These are phyloP conservation scores for Lagopus muta DNA, from an alignment of 2,113 vertebrate genomes.

Conservation along the genomic window DNA sequence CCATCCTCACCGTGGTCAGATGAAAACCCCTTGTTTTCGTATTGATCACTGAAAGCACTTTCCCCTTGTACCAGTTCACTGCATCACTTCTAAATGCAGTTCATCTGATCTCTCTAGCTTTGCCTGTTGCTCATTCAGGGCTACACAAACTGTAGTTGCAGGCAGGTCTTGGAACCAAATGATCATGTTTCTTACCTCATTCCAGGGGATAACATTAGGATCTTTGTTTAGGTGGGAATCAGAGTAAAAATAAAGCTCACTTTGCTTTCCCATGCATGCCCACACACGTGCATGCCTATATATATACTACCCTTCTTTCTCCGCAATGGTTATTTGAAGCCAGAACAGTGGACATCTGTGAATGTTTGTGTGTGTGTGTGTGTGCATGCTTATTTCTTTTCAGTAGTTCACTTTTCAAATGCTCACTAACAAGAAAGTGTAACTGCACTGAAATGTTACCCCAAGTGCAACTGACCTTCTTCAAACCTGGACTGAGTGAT, in stretches of 20 bases:
- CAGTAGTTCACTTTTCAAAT: constrained; percentile 48
- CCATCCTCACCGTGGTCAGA: constrained; percentile 53
- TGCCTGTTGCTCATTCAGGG: constrained; percentile 28
- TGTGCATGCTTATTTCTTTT: constrained; percentile 33
- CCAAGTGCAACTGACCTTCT: neutral
- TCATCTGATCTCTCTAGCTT: constrained; percentile 63
- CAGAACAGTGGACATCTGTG: constrained; percentile 33
- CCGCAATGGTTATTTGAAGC: constrained; percentile 41
- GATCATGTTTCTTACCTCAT: constrained; percentile 64
- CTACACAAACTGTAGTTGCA: constrained; percentile 55
- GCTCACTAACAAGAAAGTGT: neutral
- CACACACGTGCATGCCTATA: constrained; percentile 19
- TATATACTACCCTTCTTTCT: constrained; percentile 19
- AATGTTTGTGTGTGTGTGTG: neutral
- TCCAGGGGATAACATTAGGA: constrained; percentile 67
- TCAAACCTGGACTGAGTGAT: neutral
- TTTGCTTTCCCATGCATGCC: constrained; percentile 52
- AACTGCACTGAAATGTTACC: constrained; percentile 47
- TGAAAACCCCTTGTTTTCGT: constrained; percentile 62
- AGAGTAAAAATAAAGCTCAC: constrained; percentile 38
- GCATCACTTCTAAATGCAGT: constrained; percentile 47
- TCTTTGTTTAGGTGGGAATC: constrained; percentile 75
- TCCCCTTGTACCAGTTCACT: constrained; percentile 36
- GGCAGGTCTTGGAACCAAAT: constrained; percentile 34
- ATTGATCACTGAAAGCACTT: constrained; percentile 65